Evolutionary conservation across 2,888 invertebrate genomes (phyloP).

Genomic region (Erebia ligea): DNA sequence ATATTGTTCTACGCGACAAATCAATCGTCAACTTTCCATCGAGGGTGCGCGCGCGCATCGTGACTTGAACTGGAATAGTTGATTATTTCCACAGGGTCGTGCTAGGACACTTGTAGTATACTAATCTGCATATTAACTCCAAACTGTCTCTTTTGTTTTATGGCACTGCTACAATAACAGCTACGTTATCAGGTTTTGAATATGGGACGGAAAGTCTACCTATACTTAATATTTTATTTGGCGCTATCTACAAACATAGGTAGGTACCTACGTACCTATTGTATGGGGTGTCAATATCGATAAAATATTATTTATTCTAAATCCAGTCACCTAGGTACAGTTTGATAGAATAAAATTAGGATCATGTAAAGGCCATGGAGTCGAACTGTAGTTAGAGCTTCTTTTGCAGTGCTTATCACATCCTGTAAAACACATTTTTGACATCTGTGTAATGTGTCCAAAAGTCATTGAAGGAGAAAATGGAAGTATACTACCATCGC

Average conservation of each 20-base stretch:
- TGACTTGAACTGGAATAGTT: constrained; percentile 71
- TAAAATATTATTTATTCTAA: too few relatives aligned
- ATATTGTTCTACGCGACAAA: constrained; percentile 25
- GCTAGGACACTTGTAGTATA: constrained; percentile 53
- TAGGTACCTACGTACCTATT: too few relatives aligned
- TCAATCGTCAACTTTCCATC: constrained; percentile 45
- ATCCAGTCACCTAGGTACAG: background rate
- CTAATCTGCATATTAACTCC: constrained; percentile 69
- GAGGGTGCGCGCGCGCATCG: constrained; percentile 59
- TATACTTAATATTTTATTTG: background rate
- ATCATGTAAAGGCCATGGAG: background rate
- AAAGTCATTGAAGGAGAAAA: constrained; percentile 46
- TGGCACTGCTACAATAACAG: constrained; percentile 5
- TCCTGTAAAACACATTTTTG: constrained; percentile 20
- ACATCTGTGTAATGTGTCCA: constrained; percentile 21
- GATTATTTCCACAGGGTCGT: constrained; percentile 55
- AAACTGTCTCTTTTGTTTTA: constrained; percentile 41
- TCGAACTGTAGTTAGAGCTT: too few relatives aligned
- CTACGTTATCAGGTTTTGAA: constrained; percentile 23
- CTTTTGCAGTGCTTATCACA: background rate
- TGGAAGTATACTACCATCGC: constrained; percentile 41
- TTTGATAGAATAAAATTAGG: background rate
- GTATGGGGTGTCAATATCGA: too few relatives aligned
- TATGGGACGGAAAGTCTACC: constrained; percentile 19
- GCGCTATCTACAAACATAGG: background rate